Evolutionary conservation across 2,888 invertebrate genomes (phyloP).

Genomic region (Lypha dubia): DNA sequence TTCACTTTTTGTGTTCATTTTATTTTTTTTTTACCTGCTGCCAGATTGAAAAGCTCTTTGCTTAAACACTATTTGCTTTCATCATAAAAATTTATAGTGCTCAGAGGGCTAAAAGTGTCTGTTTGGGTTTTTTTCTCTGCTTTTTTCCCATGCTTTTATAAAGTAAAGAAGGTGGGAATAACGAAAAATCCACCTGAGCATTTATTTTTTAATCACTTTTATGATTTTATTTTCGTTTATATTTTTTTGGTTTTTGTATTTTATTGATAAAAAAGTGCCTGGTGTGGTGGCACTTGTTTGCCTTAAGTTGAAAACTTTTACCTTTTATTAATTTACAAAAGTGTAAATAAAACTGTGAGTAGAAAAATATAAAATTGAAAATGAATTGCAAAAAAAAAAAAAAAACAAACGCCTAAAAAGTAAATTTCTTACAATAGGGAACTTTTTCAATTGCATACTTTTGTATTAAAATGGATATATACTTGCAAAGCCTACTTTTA

Average conservation of each 20-base stretch:
- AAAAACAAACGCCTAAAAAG: constrained; percentile 9
- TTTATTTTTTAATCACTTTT: constrained; percentile 61
- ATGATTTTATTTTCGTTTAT: constrained; percentile 42
- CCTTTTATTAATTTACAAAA: constrained; percentile 36
- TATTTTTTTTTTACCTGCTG: constrained; percentile 33
- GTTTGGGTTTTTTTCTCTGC: constrained; percentile 16
- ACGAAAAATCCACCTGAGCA: constrained; percentile 33
- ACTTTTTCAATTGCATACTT: constrained; percentile 64
- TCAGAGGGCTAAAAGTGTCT: constrained; percentile 49
- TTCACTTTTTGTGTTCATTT: constrained; percentile 25
- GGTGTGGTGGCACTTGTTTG: constrained; percentile 34
- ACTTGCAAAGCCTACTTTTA: constrained; percentile 54
- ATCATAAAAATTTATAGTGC: constrained; percentile 64
- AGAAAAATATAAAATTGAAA: neutral
- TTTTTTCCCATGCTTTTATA: neutral
- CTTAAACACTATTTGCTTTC: constrained; percentile 68
- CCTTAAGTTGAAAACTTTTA: constrained; percentile 57
- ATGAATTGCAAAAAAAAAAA: neutral
- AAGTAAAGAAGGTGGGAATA: neutral
- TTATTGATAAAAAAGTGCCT: constrained; percentile 41
- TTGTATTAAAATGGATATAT: constrained; percentile 37
- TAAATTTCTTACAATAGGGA: constrained; percentile 37
- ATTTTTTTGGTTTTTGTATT: constrained; percentile 26
- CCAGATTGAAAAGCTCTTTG: constrained; percentile 61
- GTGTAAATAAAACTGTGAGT: constrained; percentile 45